Percentiles rank a stretch among this genome's conserved stretches.
Conservation (phyloP, 2,797 vertebrate genomes). For the Bradypodion ventrale region DNA sequence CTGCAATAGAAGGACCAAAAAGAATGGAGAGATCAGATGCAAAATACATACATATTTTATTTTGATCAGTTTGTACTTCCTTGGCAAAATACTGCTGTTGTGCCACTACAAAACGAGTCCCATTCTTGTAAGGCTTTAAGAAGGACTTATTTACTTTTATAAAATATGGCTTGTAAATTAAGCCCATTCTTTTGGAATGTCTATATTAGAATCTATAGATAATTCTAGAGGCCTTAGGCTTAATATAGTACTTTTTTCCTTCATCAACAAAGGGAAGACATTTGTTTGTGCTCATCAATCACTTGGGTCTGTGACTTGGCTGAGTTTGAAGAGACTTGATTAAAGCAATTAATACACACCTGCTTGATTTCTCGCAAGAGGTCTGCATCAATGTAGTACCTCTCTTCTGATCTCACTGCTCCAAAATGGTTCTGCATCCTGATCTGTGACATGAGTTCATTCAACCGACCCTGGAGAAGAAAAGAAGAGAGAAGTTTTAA, state of each 20-base stretch:
- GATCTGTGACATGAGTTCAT: constrained; percentile 98
- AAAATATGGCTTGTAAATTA: neutral
- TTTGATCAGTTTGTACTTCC: neutral
- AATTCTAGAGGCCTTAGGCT: neutral
- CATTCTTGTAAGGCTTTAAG: neutral
- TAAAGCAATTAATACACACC: constrained; percentile 67
- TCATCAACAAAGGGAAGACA: neutral
- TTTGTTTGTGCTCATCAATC: neutral
- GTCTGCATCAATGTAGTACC: constrained; percentile 91
- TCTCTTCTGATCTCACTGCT: constrained; percentile 90
- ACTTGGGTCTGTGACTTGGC: neutral
- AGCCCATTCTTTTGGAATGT: neutral
- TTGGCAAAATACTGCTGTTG: neutral
- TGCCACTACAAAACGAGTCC: neutral
- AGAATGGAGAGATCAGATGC: neutral
- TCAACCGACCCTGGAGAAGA: constrained; percentile 88
- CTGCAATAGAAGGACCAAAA: neutral
- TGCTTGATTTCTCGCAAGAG: constrained; percentile 95
- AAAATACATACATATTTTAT: neutral
- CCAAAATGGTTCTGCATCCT: constrained; percentile 99
- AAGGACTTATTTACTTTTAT: neutral
- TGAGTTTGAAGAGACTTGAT: neutral
- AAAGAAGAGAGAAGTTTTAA: neutral
- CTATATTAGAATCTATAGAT: neutral
- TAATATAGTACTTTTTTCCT: neutral